Conservation (phyloP, 1,140 invertebrate genomes). For the Meloidogyne floridensis region DNA sequence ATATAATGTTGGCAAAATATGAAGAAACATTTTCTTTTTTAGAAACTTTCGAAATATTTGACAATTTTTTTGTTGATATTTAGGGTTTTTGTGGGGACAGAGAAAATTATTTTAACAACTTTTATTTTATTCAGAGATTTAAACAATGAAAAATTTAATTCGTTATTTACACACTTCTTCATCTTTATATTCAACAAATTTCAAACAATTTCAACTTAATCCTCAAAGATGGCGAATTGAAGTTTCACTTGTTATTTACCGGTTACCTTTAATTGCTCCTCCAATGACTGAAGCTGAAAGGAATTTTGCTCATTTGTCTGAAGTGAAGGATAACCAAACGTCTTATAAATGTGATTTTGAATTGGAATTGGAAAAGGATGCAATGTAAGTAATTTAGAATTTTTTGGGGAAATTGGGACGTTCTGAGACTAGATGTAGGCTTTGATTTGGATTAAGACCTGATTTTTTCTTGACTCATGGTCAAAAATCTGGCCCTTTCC, state of each 20-base stretch:
- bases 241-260: conserved; percentile 34
- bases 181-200: neutral
- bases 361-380: conserved; percentile 51
- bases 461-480: no score
- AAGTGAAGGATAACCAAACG: conserved; percentile 45
- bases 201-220: conserved; percentile 8
- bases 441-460: no score
- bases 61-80: no score
- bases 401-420: neutral
- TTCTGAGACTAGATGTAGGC: no score
- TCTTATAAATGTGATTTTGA: conserved; percentile 56
- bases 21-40: no score
- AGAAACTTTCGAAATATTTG: no score
- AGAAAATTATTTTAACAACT: no score
- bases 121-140: neutral
- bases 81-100: no score
- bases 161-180: neutral
- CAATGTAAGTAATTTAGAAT: conserved; percentile 42
- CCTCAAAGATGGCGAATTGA: conserved; percentile 27
- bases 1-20: no score
- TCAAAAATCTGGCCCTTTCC: no score
- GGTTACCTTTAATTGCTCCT: conserved; percentile 53
- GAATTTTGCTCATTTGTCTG: conserved; percentile 33
- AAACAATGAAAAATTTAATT: neutral
- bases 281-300: conserved; percentile 54